A percentile compares a stretch with the other conserved stretches of the same genome.
Evolutionary conservation across 2,113 vertebrate species (phyloP).

Genomic region (Ophthalmolycus amberensis): DNA sequence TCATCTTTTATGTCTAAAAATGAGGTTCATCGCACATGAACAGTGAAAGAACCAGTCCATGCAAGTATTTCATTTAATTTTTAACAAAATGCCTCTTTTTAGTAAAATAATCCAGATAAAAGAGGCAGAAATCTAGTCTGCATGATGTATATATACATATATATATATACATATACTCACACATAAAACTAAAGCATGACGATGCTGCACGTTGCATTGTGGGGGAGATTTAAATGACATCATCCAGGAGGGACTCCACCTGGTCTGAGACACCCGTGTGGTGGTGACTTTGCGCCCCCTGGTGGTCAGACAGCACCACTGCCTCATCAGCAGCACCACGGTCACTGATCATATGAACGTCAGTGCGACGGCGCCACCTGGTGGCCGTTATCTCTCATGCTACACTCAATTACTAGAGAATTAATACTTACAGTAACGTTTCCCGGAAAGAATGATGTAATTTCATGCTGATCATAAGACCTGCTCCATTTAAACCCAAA

Average conservation of each 20-base stretch:
- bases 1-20: neutral
- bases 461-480: neutral
- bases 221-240: slow-evolving; percentile 25
- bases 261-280: neutral
- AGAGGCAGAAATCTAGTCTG: neutral
- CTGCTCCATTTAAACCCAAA: no score
- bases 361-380: slow-evolving; percentile 9
- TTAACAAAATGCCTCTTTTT: neutral
- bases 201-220: slow-evolving; percentile 7
- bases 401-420: neutral
- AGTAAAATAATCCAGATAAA: neutral
- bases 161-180: no score
- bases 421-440: neutral
- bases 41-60: neutral
- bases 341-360: no score
- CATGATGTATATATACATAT: no score
- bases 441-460: neutral
- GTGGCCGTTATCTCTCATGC: neutral
- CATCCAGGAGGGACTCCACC: slow-evolving; percentile 7
- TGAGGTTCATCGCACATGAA: neutral
- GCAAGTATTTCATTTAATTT: neutral
- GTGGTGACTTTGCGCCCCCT: slow-evolving; percentile 31
- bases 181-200: neutral
- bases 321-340: accelerated
- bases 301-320: neutral